These are phyloP conservation scores for Polypterus bichir DNA, from an alignment of 2,113 vertebrate genomes.

Conservation along the genomic window DNA sequence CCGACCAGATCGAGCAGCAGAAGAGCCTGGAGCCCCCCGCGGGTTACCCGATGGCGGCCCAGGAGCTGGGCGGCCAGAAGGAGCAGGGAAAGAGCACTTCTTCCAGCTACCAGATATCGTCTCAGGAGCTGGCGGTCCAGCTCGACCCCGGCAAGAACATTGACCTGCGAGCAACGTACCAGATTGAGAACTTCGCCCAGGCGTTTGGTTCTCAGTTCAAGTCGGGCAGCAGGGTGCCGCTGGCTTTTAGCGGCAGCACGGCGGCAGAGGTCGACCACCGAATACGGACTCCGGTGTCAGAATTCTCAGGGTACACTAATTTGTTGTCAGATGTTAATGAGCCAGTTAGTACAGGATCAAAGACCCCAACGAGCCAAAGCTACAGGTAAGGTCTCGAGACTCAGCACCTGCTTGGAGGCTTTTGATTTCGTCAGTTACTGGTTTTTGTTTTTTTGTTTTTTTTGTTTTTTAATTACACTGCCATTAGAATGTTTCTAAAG, in stretches of 20 bases:
- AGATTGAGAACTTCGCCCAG: slow-evolving; percentile 99
- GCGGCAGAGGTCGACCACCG: slow-evolving; percentile 84
- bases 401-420: slow-evolving; percentile 52
- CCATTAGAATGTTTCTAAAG: slow-evolving; percentile 96
- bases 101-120: slow-evolving; percentile 71
- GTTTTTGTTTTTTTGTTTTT: slow-evolving; percentile 58
- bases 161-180: slow-evolving; percentile 78
- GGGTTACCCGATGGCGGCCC: slow-evolving; percentile 72
- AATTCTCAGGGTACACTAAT: slow-evolving; percentile 99
- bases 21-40: slow-evolving; percentile 70
- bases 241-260: slow-evolving; percentile 77
- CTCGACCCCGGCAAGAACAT: slow-evolving; percentile 82
- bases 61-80: slow-evolving; percentile 81
- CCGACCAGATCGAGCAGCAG: slow-evolving; percentile 88
- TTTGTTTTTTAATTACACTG: slow-evolving; percentile 87
- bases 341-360: slow-evolving; percentile 95
- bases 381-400: slow-evolving; percentile 85
- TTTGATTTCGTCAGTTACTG: slow-evolving; percentile 24
- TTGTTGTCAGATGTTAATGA: slow-evolving; percentile 96
- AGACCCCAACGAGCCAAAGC: slow-evolving; percentile 97
- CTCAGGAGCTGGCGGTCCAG: slow-evolving; percentile 75
- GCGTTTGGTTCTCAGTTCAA: slow-evolving; percentile 98
- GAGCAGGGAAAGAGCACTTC: slow-evolving; percentile 74
- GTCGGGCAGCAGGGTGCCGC: slow-evolving; percentile 87
- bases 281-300: slow-evolving; percentile 93